Conservation (phyloP, 2,797 vertebrate genomes). For the Ambastaia sidthimunki region DNA sequence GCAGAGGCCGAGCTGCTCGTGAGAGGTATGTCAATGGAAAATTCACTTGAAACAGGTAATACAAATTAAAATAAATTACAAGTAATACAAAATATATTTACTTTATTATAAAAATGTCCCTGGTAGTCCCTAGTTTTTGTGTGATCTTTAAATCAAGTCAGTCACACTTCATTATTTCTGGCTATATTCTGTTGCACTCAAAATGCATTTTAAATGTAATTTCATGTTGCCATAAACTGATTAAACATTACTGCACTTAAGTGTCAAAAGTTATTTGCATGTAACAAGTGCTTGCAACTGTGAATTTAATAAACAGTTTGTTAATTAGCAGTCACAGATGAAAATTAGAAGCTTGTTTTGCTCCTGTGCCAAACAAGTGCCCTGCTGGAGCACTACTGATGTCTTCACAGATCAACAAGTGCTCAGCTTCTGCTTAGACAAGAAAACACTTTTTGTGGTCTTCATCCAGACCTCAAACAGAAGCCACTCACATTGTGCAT, state of each 20-base stretch:
- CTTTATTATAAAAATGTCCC: too few species aligned
- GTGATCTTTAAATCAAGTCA: too few species aligned
- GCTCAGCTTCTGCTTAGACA: too few species aligned
- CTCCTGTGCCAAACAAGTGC: background rate
- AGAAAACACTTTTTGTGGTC: slow-evolving; percentile 8
- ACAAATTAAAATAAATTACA: background rate
- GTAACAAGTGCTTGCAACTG: background rate
- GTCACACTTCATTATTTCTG: too few species aligned
- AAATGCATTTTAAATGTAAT: background rate
- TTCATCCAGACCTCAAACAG: slow-evolving; percentile 29
- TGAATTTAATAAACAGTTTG: slow-evolving; percentile 1
- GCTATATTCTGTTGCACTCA: background rate
- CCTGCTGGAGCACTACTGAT: too few species aligned
- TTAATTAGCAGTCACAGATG: slow-evolving; percentile 7
- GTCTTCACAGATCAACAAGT: too few species aligned
- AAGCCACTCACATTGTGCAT: slow-evolving; percentile 54
- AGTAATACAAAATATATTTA: too few species aligned
- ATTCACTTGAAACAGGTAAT: background rate
- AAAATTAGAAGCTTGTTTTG: background rate
- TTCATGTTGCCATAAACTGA: background rate
- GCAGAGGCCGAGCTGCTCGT: slow-evolving; percentile 93
- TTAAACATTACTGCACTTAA: background rate
- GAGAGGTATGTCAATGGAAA: slow-evolving; percentile 83
- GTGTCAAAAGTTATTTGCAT: background rate
- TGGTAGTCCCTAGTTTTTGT: too few species aligned